phyloP scores from a whole-genome alignment of 2,888 invertebrate genomes.

The Sympetrum striolatum region DNA sequence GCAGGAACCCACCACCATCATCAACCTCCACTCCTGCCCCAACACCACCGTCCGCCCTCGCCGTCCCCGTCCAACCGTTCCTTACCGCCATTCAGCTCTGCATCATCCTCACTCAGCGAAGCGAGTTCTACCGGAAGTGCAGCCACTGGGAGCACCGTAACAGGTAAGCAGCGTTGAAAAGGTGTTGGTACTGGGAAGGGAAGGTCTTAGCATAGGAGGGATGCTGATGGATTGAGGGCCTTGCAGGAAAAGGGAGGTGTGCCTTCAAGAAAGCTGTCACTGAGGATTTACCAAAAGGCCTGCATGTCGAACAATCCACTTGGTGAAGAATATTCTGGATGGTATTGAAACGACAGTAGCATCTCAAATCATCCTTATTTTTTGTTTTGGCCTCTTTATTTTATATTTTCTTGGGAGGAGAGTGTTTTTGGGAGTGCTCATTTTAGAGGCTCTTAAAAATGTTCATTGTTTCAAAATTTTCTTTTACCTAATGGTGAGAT shows the following conservation, averaged over 20 bases:
- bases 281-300: not conserved
- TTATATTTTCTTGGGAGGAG: not conserved
- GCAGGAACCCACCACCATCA: constrained; percentile 42
- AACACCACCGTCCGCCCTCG: constrained; percentile 68
- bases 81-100: constrained; percentile 84
- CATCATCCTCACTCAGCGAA: constrained; percentile 85
- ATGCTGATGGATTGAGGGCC: not conserved
- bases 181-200: not conserved
- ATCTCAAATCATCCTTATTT: not conserved
- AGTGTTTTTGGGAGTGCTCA: not conserved
- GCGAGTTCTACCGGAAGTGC: constrained; percentile 71
- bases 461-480: not conserved
- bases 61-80: constrained; percentile 86
- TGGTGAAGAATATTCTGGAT: not conserved
- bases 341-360: not conserved
- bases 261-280: not conserved
- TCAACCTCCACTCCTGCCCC: constrained; percentile 21
- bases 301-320: not conserved
- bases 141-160: constrained; percentile 77
- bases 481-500: not conserved
- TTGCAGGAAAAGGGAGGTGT: not conserved
- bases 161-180: constrained; percentile 68
- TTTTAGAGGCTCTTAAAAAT: no score
- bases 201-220: not conserved
- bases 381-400: not conserved